Conservation (phyloP, 2,113 vertebrate species). For the Cairina moschata region DNA sequence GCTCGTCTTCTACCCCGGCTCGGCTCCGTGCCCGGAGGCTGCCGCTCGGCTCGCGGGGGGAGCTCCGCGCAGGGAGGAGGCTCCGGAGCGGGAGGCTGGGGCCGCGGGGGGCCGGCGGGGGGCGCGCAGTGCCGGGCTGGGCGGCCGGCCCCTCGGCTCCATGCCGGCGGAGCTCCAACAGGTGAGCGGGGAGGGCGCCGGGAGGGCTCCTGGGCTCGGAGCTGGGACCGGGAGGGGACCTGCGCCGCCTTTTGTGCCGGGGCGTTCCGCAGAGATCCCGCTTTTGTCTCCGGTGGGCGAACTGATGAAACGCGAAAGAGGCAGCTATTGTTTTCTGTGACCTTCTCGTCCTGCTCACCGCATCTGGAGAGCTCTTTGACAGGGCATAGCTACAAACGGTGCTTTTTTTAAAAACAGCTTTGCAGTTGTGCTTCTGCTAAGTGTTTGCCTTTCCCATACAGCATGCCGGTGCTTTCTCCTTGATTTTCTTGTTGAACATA, state of each 20-base stretch:
- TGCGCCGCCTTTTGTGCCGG: not conserved
- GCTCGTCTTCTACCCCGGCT: not conserved
- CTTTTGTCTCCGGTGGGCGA: not conserved
- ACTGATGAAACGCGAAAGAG: not conserved
- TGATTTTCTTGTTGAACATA: not conserved
- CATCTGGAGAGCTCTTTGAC: not conserved
- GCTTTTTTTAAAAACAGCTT: not conserved
- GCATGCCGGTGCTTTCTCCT: not conserved
- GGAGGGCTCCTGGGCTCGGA: too few relatives aligned
- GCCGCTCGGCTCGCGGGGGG: not conserved
- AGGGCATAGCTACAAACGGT: not conserved
- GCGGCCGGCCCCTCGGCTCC: not conserved
- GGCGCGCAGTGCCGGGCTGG: not conserved
- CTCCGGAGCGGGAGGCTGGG: not conserved
- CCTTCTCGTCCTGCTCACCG: not conserved
- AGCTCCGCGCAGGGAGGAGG: not conserved
- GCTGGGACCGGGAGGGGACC: not conserved
- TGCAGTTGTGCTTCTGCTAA: not conserved
- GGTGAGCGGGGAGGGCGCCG: constrained; percentile 36
- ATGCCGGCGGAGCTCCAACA: constrained; percentile 91
- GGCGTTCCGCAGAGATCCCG: not conserved
- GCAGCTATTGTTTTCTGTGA: constrained; percentile 3
- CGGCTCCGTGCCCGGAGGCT: not conserved
- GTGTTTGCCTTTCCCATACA: constrained; percentile 3
- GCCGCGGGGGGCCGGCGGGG: not conserved